Evolutionary conservation across 2,797 vertebrate species (phyloP).

Genomic region (Oreochromis grahami): DNA sequence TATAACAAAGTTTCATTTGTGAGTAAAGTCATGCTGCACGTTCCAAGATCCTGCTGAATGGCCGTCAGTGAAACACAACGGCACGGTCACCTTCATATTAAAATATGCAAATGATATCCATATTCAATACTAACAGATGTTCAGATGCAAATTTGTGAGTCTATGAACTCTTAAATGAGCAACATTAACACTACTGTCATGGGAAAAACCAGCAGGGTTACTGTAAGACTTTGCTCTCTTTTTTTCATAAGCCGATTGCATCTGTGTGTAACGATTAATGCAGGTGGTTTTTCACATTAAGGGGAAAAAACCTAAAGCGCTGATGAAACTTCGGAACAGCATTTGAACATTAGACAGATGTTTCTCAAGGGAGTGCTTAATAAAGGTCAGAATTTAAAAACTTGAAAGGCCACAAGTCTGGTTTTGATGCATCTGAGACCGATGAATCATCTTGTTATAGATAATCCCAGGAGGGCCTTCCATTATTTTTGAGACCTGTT

Average conservation of each 20-base stretch:
- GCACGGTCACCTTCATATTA: conserved; percentile 16
- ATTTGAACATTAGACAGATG: conserved; percentile 25
- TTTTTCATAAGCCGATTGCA: neutral
- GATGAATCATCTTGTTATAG: conserved; percentile 12
- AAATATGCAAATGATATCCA: conserved; percentile 41
- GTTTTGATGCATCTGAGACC: conserved; percentile 15
- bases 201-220: neutral
- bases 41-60: neutral
- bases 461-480: neutral
- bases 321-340: conserved; percentile 11
- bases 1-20: neutral
- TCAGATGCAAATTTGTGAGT: conserved; percentile 27
- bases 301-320: neutral
- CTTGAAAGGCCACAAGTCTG: conserved; percentile 32
- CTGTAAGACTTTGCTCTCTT: neutral
- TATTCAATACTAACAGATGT: conserved; percentile 45
- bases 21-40: neutral
- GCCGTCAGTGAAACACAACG: neutral
- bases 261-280: neutral
- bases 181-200: conserved; percentile 10
- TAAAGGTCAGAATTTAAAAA: conserved; percentile 48
- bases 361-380: conserved; percentile 20
- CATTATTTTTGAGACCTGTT: neutral
- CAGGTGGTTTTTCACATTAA: neutral
- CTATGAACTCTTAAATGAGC: conserved; percentile 44